Conservation (phyloP, 2,797 vertebrate genomes). For the Rhinichthys osculus region DNA sequence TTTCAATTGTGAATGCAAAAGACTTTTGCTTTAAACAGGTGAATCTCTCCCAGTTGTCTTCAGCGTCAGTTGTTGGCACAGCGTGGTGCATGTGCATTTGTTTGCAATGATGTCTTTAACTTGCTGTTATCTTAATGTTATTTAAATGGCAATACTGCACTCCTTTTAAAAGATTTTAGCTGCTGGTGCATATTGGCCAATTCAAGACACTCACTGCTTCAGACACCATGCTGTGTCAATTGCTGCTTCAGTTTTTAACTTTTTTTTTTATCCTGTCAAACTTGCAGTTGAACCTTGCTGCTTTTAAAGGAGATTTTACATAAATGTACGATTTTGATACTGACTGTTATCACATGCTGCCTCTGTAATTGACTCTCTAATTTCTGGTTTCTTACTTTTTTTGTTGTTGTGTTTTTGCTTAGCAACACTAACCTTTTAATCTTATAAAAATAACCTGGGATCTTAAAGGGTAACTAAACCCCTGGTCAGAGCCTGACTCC, state of each 20-base stretch:
- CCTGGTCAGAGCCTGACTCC: too few relatives aligned
- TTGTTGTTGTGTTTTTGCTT: not conserved
- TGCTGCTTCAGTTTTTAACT: not conserved
- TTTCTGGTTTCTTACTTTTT: not conserved
- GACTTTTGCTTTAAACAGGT: not conserved
- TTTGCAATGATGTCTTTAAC: slow-evolving; percentile 9
- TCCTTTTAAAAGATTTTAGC: slow-evolving; percentile 10
- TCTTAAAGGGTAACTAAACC: not conserved
- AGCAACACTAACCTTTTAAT: not conserved
- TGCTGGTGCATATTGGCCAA: slow-evolving; percentile 1
- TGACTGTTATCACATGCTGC: not conserved
- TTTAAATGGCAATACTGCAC: slow-evolving; percentile 15
- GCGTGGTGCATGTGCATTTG: slow-evolving; percentile 5
- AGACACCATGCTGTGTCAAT: slow-evolving; percentile 19
- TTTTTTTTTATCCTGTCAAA: not conserved
- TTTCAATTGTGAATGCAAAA: not conserved
- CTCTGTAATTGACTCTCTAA: not conserved
- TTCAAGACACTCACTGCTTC: not conserved
- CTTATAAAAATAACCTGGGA: not conserved
- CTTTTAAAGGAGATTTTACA: not conserved
- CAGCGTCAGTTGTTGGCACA: not conserved
- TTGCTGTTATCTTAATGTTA: slow-evolving; percentile 20
- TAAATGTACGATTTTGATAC: not conserved
- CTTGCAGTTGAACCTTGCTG: not conserved
- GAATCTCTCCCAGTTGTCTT: not conserved